Base-by-base conservation (phyloP, 2,888 invertebrate genomes). In the Chrysina gloriosa region DNA sequence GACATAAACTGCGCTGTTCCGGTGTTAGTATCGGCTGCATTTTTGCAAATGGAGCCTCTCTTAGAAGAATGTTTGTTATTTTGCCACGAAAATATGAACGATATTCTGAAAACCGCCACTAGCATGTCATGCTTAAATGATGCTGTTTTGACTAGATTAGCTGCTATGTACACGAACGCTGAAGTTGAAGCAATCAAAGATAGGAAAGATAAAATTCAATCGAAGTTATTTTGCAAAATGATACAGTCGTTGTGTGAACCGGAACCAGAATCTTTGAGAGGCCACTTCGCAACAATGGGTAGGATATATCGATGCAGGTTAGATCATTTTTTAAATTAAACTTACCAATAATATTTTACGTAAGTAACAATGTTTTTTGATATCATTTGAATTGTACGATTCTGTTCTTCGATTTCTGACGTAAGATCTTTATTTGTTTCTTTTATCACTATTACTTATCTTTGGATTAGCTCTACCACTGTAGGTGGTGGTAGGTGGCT, bases 21-120 rank as follows among this genome's bases (percentile, higher is more conserved):
- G 0, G 72, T 98, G 63, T 86, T 97, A 69, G 95, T 97, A 0
- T 97, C 97, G 0, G 97, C 97, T 0, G 95, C 96, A 29, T 98
- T 97, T 81, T 85, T 98, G 23, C 92, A 96, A 88, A 97, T 97
- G 97, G 94, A 96, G 76, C 92, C 93, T 1, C 84, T 97, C 58
- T 87, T 96, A 2, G 89, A 94, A 73, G 93, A 94, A 80, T 97
- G 97, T 73, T 85, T 97, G 63, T 86, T 90, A 45, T 97, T 89
- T 84, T 95, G 96, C 76, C 95, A 95, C 80, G 88, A 90, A 23
- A 91, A 95, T 79, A 90, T 97, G 86, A 93, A 90, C 75, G 94
- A 95, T 69, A 92, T 97, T 61, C 88, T 97, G 25, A 91, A 92
- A 78, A 92, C 92, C 0, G 90, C 94, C 3, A 92, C 94, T 36